Evolutionary conservation across 2,797 vertebrate species (phyloP), one percentile per base, ranked within the genome.

Genomic region (Myotis daubentonii): DNA sequence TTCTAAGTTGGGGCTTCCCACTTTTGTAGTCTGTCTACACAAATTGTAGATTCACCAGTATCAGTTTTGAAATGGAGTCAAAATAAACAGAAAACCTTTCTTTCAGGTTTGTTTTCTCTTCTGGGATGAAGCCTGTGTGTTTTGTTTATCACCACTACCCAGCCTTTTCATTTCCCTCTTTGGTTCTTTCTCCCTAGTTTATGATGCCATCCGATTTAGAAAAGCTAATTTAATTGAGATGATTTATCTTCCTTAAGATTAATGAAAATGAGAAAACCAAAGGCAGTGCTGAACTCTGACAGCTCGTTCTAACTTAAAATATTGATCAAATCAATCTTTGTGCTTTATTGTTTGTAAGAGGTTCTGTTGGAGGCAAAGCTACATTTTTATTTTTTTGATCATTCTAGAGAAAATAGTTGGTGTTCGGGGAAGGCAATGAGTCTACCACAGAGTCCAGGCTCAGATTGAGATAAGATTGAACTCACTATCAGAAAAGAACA

Each of bases 201-300:
- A 71, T 75, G 93, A 92, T 5, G 30, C 28, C n/a, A 49, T 53
- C 20, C 44, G 79, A 66, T 88, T 72, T 90, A 65, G 87, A 82
- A 82, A 1, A 75, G 15, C n/a, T 53, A 41, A 79, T 60, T 71
- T 65, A 85, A 55, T 95, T 87, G 89, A 66, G 92, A 30, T 89
- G 57, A 92, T 94, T 93, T 88, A 88, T 90, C 57, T 92, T 95
- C 81, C 76, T 88, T 68, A 81, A 44, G 66, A 91, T 85, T 70
- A 78, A 75, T 80, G 28, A 87, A 92, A 91, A 91, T 60, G 15
- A 89, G 41, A 91, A 88, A 41, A 87, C 38, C 20, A 72, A 91
- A 89, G 13, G 44, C 80, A 75, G 22, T 13, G 11, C 8, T 57
- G 22, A 92, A 16, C 20, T 71, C n/a, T 38, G 49, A 68, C 28